Percentiles rank a stretch among this genome's conserved stretches.
These are phyloP conservation scores for Oxycera nigricornis DNA, from an alignment of 2,888 invertebrate species.

Conservation along the genomic window DNA sequence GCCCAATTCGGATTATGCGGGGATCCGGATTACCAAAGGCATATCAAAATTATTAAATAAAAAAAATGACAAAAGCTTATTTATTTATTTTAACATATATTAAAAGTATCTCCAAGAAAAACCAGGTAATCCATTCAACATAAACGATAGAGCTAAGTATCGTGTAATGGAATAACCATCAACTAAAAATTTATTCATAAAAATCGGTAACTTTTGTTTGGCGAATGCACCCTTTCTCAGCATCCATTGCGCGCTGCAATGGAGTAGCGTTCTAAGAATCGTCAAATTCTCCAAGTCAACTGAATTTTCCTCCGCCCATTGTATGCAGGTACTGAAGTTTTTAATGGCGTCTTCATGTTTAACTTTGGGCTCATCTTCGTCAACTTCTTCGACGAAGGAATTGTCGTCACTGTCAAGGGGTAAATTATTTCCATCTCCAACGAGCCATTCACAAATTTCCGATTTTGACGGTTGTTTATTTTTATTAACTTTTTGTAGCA, in stretches of 20 bases:
- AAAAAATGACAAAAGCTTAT: background rate
- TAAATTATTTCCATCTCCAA: conserved; percentile 9
- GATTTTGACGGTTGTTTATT: too few relatives aligned
- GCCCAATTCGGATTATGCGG: background rate
- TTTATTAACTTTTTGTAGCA: too few relatives aligned
- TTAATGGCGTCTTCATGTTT: background rate
- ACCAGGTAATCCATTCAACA: background rate
- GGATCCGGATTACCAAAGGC: conserved; percentile 8
- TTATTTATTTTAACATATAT: background rate
- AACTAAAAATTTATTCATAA: background rate
- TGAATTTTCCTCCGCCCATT: background rate
- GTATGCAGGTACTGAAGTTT: too few relatives aligned
- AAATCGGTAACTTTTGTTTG: background rate
- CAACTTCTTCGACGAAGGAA: background rate
- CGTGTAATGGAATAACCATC: conserved; percentile 5
- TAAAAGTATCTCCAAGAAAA: too few relatives aligned
- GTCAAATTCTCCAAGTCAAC: background rate
- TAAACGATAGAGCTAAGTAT: conserved; percentile 2
- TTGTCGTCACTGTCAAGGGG: conserved; percentile 6
- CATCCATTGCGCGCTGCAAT: background rate
- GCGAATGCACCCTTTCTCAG: background rate
- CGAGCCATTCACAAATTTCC: background rate
- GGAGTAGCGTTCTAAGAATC: background rate
- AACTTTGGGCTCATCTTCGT: conserved; percentile 3
- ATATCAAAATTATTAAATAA: conserved; percentile 4